phyloP scores from a whole-genome alignment of 2,113 vertebrate species.

The Sorex araneus region DNA sequence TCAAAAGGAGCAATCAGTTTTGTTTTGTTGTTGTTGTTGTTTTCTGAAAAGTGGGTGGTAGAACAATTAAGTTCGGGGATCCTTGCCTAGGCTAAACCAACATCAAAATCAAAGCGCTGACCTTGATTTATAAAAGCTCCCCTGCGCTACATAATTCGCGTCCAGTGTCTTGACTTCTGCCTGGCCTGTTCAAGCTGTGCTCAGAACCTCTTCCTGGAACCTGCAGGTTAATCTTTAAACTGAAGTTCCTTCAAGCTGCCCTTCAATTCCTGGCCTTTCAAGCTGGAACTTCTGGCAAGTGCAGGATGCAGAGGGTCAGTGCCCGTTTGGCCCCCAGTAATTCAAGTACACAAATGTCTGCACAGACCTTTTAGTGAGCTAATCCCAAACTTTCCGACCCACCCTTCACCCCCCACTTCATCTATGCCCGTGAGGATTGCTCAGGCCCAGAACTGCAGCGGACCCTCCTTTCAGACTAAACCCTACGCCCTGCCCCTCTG shows the following conservation, averaged over 20 bases:
- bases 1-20: too few species aligned
- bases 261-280: neutral
- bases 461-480: neutral
- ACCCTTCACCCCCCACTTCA: too few species aligned
- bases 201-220: neutral
- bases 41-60: too few species aligned
- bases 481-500: neutral
- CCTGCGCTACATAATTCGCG: neutral
- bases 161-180: neutral
- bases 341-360: slow-evolving; percentile 22
- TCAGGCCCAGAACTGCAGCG: neutral
- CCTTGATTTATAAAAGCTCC: neutral
- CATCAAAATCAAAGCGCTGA: neutral
- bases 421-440: neutral
- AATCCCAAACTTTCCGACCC: neutral
- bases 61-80: too few species aligned
- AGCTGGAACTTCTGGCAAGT: neutral
- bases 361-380: neutral
- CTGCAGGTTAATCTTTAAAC: neutral
- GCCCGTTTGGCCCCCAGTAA: neutral
- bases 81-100: too few species aligned
- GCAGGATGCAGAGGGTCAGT: neutral
- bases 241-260: neutral
- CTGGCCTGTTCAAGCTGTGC: neutral
- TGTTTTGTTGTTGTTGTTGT: too few species aligned